phyloP scores from a whole-genome alignment of 2,113 vertebrate genomes.

The Polypterus senegalus region DNA sequence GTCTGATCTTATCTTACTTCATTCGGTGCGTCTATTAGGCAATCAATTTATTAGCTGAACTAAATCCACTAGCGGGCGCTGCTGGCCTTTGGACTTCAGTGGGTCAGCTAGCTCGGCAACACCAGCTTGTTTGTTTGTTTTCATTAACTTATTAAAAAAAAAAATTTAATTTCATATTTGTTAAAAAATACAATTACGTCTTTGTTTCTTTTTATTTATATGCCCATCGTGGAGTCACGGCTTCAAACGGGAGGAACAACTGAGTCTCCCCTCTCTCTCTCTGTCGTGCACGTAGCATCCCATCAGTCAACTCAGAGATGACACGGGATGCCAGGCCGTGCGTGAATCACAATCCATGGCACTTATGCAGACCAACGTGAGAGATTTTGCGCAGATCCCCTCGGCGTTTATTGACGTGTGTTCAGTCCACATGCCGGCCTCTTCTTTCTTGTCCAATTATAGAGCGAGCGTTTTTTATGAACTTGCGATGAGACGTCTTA shows the following conservation, averaged over 20 bases:
- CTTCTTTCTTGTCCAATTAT: neutral
- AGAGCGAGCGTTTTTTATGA: too few relatives aligned
- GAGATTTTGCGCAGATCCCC: too few relatives aligned
- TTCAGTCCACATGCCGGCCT: neutral
- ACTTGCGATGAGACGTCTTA: too few relatives aligned
- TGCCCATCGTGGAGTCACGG: too few relatives aligned
- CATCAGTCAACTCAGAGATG: conserved; percentile 38
- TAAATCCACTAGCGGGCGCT: too few relatives aligned
- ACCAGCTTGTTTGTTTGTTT: too few relatives aligned
- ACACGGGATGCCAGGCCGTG: conserved; percentile 26
- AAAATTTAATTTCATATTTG: conserved; percentile 28
- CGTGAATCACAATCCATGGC: conserved; percentile 20
- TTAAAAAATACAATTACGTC: conserved; percentile 17
- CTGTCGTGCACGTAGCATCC: conserved; percentile 2
- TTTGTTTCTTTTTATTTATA: neutral
- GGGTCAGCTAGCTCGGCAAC: too few relatives aligned
- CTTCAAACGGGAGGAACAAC: too few relatives aligned
- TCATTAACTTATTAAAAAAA: conserved; percentile 19
- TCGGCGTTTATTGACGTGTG: neutral
- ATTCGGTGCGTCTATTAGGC: conserved; percentile 22
- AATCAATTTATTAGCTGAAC: conserved; percentile 18
- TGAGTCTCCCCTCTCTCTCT: too few relatives aligned
- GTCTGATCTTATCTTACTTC: conserved; percentile 24
- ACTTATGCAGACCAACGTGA: conserved; percentile 7
- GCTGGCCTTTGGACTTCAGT: too few relatives aligned